phyloP scores from a whole-genome alignment of 2,797 vertebrate species.

The Poecilia wingei region DNA sequence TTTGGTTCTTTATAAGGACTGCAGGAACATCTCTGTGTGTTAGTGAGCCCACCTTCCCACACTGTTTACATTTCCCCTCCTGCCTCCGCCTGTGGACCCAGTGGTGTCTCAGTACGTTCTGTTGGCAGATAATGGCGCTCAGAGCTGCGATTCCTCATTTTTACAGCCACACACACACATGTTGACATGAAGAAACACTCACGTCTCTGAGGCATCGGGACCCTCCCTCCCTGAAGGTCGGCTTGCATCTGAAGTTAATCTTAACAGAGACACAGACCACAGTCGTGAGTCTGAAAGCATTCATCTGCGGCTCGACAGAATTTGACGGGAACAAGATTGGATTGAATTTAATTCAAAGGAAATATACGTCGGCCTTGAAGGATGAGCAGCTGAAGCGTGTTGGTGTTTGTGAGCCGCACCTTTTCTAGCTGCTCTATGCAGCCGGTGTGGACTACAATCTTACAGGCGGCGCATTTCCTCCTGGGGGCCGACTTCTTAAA shows the following conservation, averaged over 20 bases:
- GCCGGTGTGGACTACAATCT: slow-evolving; percentile 93
- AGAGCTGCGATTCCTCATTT: background rate
- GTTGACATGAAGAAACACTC: slow-evolving; percentile 57
- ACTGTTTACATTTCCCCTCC: slow-evolving; percentile 97
- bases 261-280: slow-evolving; percentile 60
- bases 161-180: background rate
- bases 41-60: slow-evolving; percentile 88
- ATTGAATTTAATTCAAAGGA: slow-evolving; percentile 9
- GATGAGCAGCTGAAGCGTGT: slow-evolving; percentile 14
- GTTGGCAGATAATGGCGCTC: slow-evolving; percentile 55
- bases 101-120: slow-evolving; percentile 95
- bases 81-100: slow-evolving; percentile 97
- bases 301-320: slow-evolving; percentile 3
- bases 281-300: background rate
- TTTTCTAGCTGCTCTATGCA: slow-evolving; percentile 96
- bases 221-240: slow-evolving; percentile 93
- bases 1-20: background rate
- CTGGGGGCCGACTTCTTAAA: slow-evolving; percentile 96
- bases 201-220: slow-evolving; percentile 94
- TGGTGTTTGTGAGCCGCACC: slow-evolving; percentile 73
- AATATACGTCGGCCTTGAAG: slow-evolving; percentile 9
- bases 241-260: slow-evolving; percentile 99
- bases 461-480: slow-evolving; percentile 96
- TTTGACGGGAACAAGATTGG: slow-evolving; percentile 5
- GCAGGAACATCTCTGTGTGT: slow-evolving; percentile 6